Evolutionary conservation across 2,113 vertebrate genomes (phyloP), one percentile per base, ranked within the genome.

Genomic region (Elgaria multicarinata): DNA sequence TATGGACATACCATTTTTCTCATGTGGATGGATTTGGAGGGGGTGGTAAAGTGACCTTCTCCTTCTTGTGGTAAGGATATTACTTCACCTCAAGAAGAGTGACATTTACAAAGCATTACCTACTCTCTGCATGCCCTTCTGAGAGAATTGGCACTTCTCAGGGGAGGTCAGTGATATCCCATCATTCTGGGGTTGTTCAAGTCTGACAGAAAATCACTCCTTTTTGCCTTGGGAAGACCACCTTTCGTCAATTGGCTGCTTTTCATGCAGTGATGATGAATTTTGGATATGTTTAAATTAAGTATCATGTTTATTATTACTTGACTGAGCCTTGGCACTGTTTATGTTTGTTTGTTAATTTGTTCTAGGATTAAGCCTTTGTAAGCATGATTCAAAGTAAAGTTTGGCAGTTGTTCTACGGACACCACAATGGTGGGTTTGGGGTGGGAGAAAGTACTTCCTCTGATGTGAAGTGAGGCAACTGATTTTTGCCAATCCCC

Each of bases 31-130:
- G 20, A 71, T n/a, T 46, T 28, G 83, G 22, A 72, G 9, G 46
- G 58, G 31, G 7, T 77, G 58, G 39, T 62, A 12, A 66, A 64
- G 18, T 16, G 10, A 44, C 22, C 2, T 4, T 82, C 0, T 0
- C 26, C 53, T 75, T 44, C 13, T 79, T 36, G 31, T 50, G 44
- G 42, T 64, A 64, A 26, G 82, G 42, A 46, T 79, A 22, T 42
- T 66, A 58, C n/a, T 67, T 64, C 76, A 36, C 62, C 28, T 13
- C 87, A 75, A 81, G 28, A 75, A 81, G 28, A 53, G 14, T 50
- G 83, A 75, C 16, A 78, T 64, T 75, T 66, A 0, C 33, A 0
- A 0, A 87, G 79, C 85, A 82, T 82, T 55, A 58, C 80, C 55
- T 71, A 0, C 46, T 14, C 55, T 14, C 71, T 46, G 2, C 28